phyloP scores from a whole-genome alignment of 2,888 invertebrate species.

The Thalpophila matura region DNA sequence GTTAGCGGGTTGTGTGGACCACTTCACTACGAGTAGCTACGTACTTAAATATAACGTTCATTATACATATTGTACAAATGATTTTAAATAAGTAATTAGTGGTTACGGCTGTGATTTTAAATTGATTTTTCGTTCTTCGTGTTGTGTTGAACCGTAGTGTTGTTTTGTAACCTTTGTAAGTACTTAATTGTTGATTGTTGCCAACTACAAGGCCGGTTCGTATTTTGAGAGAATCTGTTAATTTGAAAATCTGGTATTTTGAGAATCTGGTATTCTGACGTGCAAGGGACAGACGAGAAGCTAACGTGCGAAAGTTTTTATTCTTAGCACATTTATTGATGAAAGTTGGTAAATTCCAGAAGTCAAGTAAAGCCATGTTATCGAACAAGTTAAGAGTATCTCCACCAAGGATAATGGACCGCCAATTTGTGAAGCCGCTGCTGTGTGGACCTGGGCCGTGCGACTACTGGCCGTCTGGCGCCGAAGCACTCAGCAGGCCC shows the following conservation, averaged over 20 bases:
- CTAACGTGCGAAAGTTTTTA: no score
- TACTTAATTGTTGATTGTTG: constrained; percentile 4
- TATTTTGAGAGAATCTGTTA: no score
- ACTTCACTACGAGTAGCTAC: not conserved
- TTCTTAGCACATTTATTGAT: not conserved
- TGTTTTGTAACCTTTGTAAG: not conserved
- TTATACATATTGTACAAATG: no score
- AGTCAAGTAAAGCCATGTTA: constrained; percentile 59
- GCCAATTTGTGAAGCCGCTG: constrained; percentile 73
- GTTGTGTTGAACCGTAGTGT: not conserved
- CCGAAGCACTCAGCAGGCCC: constrained; percentile 75
- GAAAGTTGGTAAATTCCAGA: not conserved
- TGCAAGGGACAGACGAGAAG: not conserved
- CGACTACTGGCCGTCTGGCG: constrained; percentile 82
- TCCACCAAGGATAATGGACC: constrained; percentile 76
- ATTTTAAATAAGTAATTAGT: no score
- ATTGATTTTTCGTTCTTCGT: constrained; percentile 48
- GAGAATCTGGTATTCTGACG: not conserved
- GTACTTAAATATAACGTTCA: no score
- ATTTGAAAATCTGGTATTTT: no score
- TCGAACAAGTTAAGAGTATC: constrained; percentile 68
- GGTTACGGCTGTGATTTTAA: not conserved
- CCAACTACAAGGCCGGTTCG: no score
- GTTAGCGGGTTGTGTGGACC: not conserved
- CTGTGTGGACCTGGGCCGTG: constrained; percentile 85